These are phyloP conservation scores for Stegodyphus mimosarum DNA, from an alignment of 1,140 invertebrate genomes.

Conservation along the genomic window DNA sequence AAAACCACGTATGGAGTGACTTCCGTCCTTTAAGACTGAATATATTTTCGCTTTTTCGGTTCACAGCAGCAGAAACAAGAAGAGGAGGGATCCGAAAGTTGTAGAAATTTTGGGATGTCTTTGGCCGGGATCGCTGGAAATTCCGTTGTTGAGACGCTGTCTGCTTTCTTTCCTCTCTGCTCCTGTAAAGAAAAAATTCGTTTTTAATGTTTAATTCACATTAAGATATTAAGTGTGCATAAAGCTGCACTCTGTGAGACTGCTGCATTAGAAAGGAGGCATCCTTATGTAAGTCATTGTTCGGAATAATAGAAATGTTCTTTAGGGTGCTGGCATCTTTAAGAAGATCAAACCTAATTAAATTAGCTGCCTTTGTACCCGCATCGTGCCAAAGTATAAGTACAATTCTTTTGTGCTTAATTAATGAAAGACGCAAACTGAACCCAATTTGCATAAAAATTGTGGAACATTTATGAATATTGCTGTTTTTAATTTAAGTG, in stretches of 20 bases:
- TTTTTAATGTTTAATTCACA: not conserved
- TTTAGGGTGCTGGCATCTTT: no score
- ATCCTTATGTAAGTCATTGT: not conserved
- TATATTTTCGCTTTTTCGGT: not conserved
- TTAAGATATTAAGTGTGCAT: not conserved
- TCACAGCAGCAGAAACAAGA: not conserved
- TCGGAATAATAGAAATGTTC: no score
- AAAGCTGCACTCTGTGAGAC: no score
- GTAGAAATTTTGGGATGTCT: not conserved
- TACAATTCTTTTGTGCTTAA: not conserved
- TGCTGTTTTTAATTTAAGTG: no score
- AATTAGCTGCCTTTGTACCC: not conserved
- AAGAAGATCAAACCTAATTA: no score
- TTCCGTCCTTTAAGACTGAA: not conserved
- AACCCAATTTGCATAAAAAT: no score
- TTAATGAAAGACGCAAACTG: not conserved
- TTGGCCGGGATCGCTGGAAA: not conserved
- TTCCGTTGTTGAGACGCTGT: slow-evolving; percentile 7
- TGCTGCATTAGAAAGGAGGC: not conserved
- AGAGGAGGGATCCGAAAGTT: not conserved
- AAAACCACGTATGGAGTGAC: not conserved
- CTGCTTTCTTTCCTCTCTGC: slow-evolving; percentile 40
- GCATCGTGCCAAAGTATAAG: not conserved
- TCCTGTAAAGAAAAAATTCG: not conserved
- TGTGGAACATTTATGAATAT: no score